A percentile compares a stretch with the other conserved stretches of the same genome.
These are phyloP conservation scores for Prinia subflava DNA, from an alignment of 2,113 vertebrate genomes.

Conservation along the genomic window DNA sequence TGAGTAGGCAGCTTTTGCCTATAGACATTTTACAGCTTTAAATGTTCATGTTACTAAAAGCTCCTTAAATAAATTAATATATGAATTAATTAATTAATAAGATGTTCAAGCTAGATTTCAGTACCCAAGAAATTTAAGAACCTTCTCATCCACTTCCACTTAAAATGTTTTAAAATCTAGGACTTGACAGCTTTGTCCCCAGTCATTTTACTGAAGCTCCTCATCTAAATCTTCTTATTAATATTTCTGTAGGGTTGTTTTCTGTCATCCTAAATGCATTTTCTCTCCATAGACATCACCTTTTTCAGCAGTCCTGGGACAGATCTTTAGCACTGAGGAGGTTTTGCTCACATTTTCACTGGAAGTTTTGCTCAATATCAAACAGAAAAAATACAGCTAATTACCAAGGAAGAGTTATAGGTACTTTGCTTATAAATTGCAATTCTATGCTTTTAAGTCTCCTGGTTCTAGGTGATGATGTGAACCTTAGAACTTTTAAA, in stretches of 20 bases:
- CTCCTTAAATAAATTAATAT: neutral
- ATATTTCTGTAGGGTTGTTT: neutral
- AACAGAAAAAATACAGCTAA: neutral
- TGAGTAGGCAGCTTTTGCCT: neutral
- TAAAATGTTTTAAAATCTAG: neutral
- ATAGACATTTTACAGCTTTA: neutral
- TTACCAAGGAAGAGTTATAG: neutral
- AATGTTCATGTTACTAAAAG: neutral
- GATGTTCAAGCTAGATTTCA: neutral
- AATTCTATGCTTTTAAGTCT: neutral
- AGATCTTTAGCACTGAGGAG: neutral
- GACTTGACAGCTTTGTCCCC: neutral
- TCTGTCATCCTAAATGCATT: neutral
- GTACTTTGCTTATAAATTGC: neutral
- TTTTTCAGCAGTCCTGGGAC: neutral
- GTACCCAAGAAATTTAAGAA: neutral
- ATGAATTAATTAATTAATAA: neutral
- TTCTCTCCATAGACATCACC: neutral
- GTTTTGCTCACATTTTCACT: neutral
- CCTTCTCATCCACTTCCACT: neutral
- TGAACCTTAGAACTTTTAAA: neutral
- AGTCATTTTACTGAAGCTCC: neutral
- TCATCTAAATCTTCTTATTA: neutral
- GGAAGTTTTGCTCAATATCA: neutral
- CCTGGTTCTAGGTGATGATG: neutral